A percentile compares a stretch with the other conserved stretches of the same genome.
Conservation (phyloP, 2,797 vertebrate species). For the Dallia pectoralis region DNA sequence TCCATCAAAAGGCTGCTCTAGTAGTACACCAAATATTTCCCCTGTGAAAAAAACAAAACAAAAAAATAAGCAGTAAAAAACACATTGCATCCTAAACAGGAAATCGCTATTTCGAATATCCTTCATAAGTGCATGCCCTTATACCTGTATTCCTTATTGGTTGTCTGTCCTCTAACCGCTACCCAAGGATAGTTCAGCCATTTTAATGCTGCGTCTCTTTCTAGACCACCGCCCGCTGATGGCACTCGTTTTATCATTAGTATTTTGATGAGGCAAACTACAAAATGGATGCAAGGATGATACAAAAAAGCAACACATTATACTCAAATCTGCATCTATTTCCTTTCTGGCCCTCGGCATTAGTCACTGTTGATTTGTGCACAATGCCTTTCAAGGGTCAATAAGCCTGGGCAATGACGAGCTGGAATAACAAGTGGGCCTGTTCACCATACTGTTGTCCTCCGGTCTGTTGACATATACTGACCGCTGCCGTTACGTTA, state of each 20-base stretch:
- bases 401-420: constrained; percentile 21
- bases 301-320: constrained; percentile 22
- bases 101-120: no score
- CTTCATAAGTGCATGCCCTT: no score
- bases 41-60: no score
- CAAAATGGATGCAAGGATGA: constrained; percentile 11
- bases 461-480: constrained; percentile 20
- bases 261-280: constrained; percentile 37
- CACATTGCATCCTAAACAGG: no score
- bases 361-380: constrained; percentile 43
- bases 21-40: no score
- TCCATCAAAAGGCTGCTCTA: no score
- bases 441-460: constrained; percentile 24
- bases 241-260: not conserved
- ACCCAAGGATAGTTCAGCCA: no score
- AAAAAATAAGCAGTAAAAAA: no score
- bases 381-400: constrained; percentile 58
- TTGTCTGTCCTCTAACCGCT: no score
- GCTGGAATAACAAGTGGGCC: constrained; percentile 20
- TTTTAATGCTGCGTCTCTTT: no score
- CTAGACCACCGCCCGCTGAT: no score
- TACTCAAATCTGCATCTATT: constrained; percentile 21
- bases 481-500: not conserved
- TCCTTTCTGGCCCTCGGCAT: constrained; percentile 41
- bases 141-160: no score